Percentiles rank a stretch among this genome's conserved stretches.
Evolutionary conservation across 1,140 invertebrate species (phyloP).

Genomic region (Papilio machaon): DNA sequence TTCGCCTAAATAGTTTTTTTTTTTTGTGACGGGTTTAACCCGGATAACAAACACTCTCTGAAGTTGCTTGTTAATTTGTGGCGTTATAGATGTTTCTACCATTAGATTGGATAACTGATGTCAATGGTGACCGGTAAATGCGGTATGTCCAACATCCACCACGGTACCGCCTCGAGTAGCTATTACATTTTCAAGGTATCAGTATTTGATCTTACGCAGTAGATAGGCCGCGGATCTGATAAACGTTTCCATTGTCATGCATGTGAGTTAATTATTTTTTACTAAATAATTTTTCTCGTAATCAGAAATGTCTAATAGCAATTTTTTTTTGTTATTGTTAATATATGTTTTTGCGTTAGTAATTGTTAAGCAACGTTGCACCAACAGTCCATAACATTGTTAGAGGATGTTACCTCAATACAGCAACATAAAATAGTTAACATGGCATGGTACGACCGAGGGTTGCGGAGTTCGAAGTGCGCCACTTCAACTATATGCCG

Average conservation of each 20-base stretch:
- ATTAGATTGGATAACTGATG: constrained; percentile 15
- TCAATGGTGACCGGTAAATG: constrained; percentile 40
- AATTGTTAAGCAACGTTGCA: no score
- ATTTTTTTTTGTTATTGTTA: no score
- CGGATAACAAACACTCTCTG: neutral
- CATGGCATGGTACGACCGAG: no score
- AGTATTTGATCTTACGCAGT: constrained; percentile 64
- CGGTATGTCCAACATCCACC: constrained; percentile 53
- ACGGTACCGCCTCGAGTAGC: constrained; percentile 44
- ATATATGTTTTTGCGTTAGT: no score
- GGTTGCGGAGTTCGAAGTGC: no score
- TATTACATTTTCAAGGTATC: constrained; percentile 65
- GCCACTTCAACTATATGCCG: no score
- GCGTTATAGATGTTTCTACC: constrained; percentile 21
- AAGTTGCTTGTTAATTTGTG: neutral
- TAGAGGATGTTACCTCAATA: no score
- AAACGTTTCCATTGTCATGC: constrained; percentile 53
- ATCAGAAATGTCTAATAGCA: no score
- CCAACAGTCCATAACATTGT: no score
- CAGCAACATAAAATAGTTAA: no score
- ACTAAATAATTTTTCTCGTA: no score
- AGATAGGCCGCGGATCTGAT: constrained; percentile 61
- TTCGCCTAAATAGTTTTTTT: no score
- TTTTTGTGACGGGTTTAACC: neutral
- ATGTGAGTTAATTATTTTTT: neutral